These are phyloP conservation scores for Kuschelorhynchus macadamiae DNA, from an alignment of 2,888 invertebrate genomes.

Conservation along the genomic window DNA sequence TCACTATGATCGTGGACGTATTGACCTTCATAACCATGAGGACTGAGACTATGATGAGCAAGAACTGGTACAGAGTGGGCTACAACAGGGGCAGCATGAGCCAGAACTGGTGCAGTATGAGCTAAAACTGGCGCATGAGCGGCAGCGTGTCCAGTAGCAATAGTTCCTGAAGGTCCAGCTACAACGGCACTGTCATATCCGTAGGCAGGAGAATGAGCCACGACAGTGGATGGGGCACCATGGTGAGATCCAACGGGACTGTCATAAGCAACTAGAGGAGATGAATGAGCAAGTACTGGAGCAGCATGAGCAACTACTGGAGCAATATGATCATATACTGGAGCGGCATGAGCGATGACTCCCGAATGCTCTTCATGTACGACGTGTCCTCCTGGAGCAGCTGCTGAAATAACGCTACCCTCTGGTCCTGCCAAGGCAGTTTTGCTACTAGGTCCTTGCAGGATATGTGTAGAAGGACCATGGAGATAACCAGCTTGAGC, in stretches of 20 bases:
- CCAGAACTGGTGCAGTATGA: slow-evolving; percentile 6
- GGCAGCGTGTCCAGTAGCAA: slow-evolving; percentile 46
- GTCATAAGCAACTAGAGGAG: slow-evolving; percentile 14
- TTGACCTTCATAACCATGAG: slow-evolving; percentile 53
- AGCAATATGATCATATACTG: slow-evolving; percentile 39
- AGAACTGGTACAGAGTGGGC: background rate
- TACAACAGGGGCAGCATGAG: slow-evolving; percentile 44
- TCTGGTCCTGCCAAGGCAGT: slow-evolving; percentile 60
- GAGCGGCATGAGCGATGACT: slow-evolving; percentile 49
- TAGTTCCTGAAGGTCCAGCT: slow-evolving; percentile 57
- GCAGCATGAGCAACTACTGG: slow-evolving; percentile 25
- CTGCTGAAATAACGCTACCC: slow-evolving; percentile 53
- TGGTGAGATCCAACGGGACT: too few species aligned
- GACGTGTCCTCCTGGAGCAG: slow-evolving; percentile 51
- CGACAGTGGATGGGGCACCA: slow-evolving; percentile 24
- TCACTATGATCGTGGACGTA: slow-evolving; percentile 58
- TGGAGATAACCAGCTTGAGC: slow-evolving; percentile 55
- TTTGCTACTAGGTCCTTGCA: slow-evolving; percentile 55
- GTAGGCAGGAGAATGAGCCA: slow-evolving; percentile 31
- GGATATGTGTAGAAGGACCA: slow-evolving; percentile 34
- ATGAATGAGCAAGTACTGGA: slow-evolving; percentile 15
- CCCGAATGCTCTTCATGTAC: slow-evolving; percentile 54
- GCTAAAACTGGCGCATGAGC: too few species aligned
- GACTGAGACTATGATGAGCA: slow-evolving; percentile 3
- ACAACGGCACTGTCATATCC: slow-evolving; percentile 17